phyloP scores from a whole-genome alignment of 2,113 vertebrate species.

The Psilopogon haemacephalus region DNA sequence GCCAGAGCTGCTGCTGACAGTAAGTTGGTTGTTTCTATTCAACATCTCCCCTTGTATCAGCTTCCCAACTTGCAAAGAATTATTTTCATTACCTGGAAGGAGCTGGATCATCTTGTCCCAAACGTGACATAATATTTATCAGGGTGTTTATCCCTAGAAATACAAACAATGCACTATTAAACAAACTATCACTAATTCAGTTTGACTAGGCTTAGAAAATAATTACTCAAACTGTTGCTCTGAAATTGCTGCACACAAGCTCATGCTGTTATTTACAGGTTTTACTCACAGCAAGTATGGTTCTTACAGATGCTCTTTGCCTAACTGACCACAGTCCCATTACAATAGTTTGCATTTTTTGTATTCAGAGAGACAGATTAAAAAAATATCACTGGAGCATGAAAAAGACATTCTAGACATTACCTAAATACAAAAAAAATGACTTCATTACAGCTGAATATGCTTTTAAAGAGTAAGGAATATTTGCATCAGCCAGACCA shows the following conservation, averaged over 20 bases:
- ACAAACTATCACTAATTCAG: not conserved
- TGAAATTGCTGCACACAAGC: not conserved
- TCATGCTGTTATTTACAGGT: not conserved
- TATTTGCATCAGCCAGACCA: not conserved
- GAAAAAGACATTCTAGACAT: not conserved
- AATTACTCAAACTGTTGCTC: constrained; percentile 12
- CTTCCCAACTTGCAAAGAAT: not conserved
- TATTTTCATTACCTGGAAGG: constrained; percentile 88
- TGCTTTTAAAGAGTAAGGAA: not conserved
- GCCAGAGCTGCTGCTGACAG: not conserved
- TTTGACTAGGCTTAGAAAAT: not conserved
- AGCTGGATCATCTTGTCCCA: constrained; percentile 97
- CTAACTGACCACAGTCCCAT: not conserved
- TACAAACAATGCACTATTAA: constrained; percentile 43
- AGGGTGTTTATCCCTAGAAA: constrained; percentile 94
- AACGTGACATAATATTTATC: constrained; percentile 99
- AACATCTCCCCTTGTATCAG: not conserved
- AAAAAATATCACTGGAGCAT: not conserved
- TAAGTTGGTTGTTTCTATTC: not conserved
- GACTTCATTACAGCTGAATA: not conserved
- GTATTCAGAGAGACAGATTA: not conserved
- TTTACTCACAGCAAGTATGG: not conserved
- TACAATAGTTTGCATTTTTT: not conserved
- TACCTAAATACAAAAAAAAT: not conserved
- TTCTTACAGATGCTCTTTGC: not conserved